These are phyloP conservation scores for Melopsittacus undulatus DNA, from an alignment of 2,797 vertebrate species.

Conservation along the genomic window DNA sequence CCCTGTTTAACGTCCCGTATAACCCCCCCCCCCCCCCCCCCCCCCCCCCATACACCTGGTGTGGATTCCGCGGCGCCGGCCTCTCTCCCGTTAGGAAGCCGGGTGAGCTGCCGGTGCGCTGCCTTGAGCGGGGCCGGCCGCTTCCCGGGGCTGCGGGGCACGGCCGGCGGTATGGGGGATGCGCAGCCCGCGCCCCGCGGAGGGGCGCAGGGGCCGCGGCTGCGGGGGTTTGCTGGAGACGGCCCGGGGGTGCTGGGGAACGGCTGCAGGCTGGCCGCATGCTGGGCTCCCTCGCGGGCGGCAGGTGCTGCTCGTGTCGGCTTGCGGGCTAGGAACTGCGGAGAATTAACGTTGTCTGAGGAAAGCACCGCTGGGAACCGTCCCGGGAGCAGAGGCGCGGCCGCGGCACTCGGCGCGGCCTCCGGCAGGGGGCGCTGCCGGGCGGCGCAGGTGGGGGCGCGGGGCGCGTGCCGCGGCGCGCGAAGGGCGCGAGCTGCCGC, in stretches of 20 bases:
- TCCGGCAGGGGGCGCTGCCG: slow-evolving; percentile 8
- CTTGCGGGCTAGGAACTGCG: background rate
- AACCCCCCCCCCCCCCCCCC: accelerated
- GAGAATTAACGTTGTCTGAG: background rate
- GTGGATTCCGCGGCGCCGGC: background rate
- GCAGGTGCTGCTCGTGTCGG: background rate
- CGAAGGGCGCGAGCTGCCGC: slow-evolving; percentile 11
- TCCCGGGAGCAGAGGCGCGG: background rate
- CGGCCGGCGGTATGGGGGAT: background rate
- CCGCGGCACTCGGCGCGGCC: background rate
- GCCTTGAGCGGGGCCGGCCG: background rate
- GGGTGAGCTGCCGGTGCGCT: background rate
- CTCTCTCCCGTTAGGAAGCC: background rate
- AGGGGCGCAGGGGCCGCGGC: background rate
- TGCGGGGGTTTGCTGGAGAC: background rate
- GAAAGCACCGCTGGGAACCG: background rate
- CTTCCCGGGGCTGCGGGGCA: background rate
- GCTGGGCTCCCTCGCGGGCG: background rate
- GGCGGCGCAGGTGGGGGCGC: background rate
- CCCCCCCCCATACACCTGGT: too few species aligned
- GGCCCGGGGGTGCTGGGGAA: background rate
- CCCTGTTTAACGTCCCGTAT: too few species aligned
- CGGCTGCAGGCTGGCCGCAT: background rate
- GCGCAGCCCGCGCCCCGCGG: background rate
- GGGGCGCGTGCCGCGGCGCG: slow-evolving; percentile 22